Percentiles rank a stretch among this genome's conserved stretches.
These are phyloP conservation scores for Dusona sp. DNA, from an alignment of 2,888 invertebrate species.

Conservation along the genomic window DNA sequence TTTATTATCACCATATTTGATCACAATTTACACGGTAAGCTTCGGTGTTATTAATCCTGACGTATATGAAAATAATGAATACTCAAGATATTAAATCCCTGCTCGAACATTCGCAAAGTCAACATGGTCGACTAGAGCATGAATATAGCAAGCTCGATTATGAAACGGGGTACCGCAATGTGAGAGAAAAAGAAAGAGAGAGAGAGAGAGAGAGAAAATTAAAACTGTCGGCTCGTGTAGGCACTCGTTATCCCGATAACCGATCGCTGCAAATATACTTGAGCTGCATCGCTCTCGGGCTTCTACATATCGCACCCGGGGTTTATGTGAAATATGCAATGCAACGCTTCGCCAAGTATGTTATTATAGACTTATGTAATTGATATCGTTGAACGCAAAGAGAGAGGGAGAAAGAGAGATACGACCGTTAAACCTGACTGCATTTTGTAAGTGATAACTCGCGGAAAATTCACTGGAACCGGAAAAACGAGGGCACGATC, in stretches of 20 bases:
- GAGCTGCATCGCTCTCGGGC: constrained; percentile 34
- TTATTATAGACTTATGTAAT: constrained; percentile 64
- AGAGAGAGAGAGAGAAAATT: constrained; percentile 25
- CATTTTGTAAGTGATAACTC: constrained; percentile 37
- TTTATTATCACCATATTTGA: constrained; percentile 41
- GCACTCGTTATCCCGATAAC: constrained; percentile 61
- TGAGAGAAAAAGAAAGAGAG: background rate
- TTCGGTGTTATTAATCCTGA: constrained; percentile 46
- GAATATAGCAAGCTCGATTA: constrained; percentile 9
- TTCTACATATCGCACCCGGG: constrained; percentile 42
- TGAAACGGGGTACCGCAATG: constrained; percentile 48
- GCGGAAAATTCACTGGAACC: constrained; percentile 26
- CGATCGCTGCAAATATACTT: constrained; percentile 49
- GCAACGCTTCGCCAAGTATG: constrained; percentile 57
- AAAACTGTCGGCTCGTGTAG: constrained; percentile 35
- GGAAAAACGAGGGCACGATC: constrained; percentile 15
- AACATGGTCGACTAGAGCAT: constrained; percentile 31
- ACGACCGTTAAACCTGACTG: constrained; percentile 28
- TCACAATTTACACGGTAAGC: constrained; percentile 32
- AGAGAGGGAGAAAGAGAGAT: constrained; percentile 28
- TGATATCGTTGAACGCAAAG: constrained; percentile 52
- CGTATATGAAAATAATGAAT: constrained; percentile 35
- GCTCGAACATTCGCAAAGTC: constrained; percentile 14
- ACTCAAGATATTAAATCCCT: constrained; percentile 46
- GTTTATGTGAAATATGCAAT: constrained; percentile 60